These are phyloP conservation scores for Epirrita christyi DNA, from an alignment of 2,888 invertebrate genomes.

Conservation along the genomic window DNA sequence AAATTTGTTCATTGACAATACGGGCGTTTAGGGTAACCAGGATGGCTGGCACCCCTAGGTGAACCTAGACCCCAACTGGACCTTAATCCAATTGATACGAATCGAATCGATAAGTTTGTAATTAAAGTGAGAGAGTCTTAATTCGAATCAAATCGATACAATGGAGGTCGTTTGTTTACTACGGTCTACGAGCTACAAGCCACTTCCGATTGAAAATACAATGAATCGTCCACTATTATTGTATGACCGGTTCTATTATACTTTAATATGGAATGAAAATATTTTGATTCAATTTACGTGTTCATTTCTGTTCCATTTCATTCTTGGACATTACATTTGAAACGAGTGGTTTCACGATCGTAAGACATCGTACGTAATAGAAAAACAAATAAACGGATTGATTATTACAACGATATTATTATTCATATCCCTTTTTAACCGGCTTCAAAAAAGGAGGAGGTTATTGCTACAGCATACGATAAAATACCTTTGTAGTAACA, in stretches of 20 bases:
- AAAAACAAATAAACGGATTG: constrained; percentile 10
- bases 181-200: neutral
- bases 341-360: constrained; percentile 1
- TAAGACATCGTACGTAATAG: neutral
- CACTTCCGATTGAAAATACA: constrained; percentile 13
- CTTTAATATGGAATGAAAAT: constrained; percentile 18
- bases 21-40: too few species aligned
- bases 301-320: constrained; percentile 9
- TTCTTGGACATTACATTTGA: constrained; percentile 5
- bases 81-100: constrained; percentile 17
- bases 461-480: constrained; percentile 1
- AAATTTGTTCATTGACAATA: too few species aligned
- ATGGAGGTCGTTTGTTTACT: constrained; percentile 27
- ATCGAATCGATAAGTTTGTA: constrained; percentile 29
- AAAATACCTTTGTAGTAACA: constrained; percentile 11
- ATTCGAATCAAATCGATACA: constrained; percentile 23
- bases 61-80: neutral
- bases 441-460: too few species aligned
- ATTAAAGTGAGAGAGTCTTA: constrained; percentile 27
- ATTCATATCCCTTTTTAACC: constrained; percentile 6
- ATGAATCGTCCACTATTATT: constrained; percentile 17
- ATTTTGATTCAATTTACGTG: constrained; percentile 24
- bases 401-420: constrained; percentile 1
- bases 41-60: neutral
- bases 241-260: constrained; percentile 14